Percentiles rank a stretch among this genome's conserved stretches.
Conservation (phyloP, 1,140 invertebrate species). For the Centruroides sculpturatus region DNA sequence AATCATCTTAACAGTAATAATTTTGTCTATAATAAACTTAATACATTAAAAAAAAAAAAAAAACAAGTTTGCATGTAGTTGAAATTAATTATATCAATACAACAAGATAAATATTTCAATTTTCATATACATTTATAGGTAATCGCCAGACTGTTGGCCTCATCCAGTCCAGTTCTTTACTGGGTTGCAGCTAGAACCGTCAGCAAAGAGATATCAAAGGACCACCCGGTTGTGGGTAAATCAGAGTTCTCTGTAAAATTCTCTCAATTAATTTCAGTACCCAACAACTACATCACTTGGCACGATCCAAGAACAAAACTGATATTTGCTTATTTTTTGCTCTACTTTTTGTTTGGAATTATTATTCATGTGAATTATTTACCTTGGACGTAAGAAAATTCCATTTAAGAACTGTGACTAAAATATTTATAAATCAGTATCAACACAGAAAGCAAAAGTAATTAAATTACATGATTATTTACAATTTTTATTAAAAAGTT, state of each 20-base stretch:
- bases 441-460: too few relatives aligned
- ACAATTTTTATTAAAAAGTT: too few relatives aligned
- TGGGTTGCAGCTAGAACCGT: constrained; percentile 48
- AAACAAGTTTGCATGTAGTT: too few relatives aligned
- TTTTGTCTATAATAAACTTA: too few relatives aligned
- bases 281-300: constrained; percentile 43
- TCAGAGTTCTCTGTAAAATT: constrained; percentile 30
- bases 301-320: constrained; percentile 28
- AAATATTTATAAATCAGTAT: too few relatives aligned
- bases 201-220: constrained; percentile 5
- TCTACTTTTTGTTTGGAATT: constrained; percentile 60
- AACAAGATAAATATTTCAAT: background rate
- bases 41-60: too few relatives aligned
- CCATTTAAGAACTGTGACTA: too few relatives aligned
- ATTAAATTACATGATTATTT: too few relatives aligned
- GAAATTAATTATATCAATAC: too few relatives aligned
- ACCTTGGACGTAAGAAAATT: constrained; percentile 58
- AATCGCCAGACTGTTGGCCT: constrained; percentile 63
- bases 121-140: constrained; percentile 24
- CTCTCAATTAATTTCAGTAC: constrained; percentile 33
- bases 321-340: constrained; percentile 55
- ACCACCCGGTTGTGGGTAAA: constrained; percentile 22
- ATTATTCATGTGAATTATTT: constrained; percentile 68
- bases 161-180: constrained; percentile 66
- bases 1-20: too few relatives aligned